Evolutionary conservation across 2,113 vertebrate species (phyloP).

Genomic region (Andinoacara biseriatus): DNA sequence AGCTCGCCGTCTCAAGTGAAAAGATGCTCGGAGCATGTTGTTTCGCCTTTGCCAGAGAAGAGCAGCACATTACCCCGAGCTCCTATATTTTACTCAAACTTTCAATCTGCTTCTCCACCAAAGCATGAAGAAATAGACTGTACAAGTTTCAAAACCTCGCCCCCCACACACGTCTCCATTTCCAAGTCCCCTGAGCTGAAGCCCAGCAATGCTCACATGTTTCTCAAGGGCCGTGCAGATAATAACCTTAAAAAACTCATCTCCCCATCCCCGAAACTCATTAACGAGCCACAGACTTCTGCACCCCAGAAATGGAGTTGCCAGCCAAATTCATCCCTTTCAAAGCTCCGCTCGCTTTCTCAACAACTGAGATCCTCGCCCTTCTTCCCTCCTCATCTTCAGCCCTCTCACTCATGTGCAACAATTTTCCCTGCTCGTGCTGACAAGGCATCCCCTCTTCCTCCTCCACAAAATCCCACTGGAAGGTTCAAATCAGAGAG

Average conservation of each 20-base stretch:
- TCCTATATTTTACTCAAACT: conserved; percentile 47
- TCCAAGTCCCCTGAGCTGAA: conserved; percentile 27
- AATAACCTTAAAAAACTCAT: conserved; percentile 32
- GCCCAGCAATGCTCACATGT: not conserved
- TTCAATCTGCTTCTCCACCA: conserved; percentile 23
- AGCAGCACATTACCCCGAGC: conserved; percentile 13
- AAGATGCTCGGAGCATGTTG: conserved; percentile 33
- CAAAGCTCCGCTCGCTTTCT: conserved; percentile 57
- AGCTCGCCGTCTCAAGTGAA: conserved; percentile 1
- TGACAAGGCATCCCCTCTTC: conserved; percentile 13
- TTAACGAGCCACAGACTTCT: not conserved
- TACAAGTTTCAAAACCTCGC: not conserved
- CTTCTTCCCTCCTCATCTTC: not conserved
- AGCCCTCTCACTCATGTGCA: conserved; percentile 7
- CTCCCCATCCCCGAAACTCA: not conserved
- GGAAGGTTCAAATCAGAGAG: not conserved
- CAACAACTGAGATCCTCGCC: conserved; percentile 48
- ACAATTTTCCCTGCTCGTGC: not conserved
- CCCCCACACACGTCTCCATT: not conserved
- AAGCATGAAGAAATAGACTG: conserved; percentile 12
- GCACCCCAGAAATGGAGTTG: conserved; percentile 17
- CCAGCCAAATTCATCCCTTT: conserved; percentile 48
- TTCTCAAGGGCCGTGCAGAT: conserved; percentile 16
- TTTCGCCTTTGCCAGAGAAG: conserved; percentile 43
- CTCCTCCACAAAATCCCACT: not conserved